phyloP scores from a whole-genome alignment of 2,888 invertebrate species.

The Drosophila prostipennis region DNA sequence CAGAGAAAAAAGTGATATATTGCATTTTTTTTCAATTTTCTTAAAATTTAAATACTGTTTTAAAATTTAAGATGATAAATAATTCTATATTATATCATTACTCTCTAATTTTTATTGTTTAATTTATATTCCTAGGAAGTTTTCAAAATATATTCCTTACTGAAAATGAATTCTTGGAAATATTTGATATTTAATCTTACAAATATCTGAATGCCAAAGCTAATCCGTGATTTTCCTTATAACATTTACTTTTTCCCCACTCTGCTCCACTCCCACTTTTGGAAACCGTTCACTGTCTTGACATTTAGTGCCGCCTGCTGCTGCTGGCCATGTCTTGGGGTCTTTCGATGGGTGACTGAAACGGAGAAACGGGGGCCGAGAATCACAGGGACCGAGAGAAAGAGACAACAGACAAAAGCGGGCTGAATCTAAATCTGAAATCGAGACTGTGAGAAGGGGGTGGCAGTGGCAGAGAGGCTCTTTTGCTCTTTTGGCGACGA shows the following conservation, averaged over 20 bases:
- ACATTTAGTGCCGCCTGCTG: constrained; percentile 73
- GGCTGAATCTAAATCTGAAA: constrained; percentile 34
- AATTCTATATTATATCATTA: too few relatives aligned
- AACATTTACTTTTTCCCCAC: constrained; percentile 1
- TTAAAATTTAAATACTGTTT: too few relatives aligned
- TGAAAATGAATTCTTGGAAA: too few relatives aligned
- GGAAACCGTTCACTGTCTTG: constrained; percentile 64
- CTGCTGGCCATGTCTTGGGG: constrained; percentile 48
- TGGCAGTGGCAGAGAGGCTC: background rate
- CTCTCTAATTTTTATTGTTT: too few relatives aligned
- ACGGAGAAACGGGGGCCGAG: constrained; percentile 9
- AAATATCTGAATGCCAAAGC: background rate
- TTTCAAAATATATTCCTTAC: too few relatives aligned
- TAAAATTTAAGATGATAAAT: too few relatives aligned
- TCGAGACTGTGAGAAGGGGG: background rate
- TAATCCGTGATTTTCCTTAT: background rate
- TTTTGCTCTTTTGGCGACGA: constrained; percentile 52
- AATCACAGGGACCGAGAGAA: background rate
- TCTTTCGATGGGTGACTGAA: constrained; percentile 47
- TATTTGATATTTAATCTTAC: too few relatives aligned
- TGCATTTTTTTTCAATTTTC: background rate
- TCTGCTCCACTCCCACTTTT: constrained; percentile 6
- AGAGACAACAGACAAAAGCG: background rate
- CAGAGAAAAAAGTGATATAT: background rate
- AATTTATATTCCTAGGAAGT: too few relatives aligned